Conservation (phyloP, 2,797 vertebrate species). For the Rhyacichthys aspro region DNA sequence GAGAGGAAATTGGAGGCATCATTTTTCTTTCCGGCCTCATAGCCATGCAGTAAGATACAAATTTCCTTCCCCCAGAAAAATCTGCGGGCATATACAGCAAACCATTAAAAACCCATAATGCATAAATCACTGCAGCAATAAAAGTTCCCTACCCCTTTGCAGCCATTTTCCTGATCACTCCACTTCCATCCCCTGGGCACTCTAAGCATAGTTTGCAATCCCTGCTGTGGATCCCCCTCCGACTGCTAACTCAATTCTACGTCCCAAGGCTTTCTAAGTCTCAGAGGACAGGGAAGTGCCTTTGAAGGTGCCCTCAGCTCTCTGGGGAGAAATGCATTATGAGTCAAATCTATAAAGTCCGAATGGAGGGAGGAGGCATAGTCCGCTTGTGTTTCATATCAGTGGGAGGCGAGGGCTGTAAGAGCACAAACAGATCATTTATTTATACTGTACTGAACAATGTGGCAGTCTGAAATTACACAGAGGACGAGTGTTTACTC, state of each 20-base stretch:
- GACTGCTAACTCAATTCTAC: constrained; percentile 46
- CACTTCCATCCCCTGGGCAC: constrained; percentile 37
- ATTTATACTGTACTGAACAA: constrained; percentile 14
- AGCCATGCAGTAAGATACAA: constrained; percentile 37
- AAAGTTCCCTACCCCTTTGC: constrained; percentile 37
- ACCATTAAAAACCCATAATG: constrained; percentile 62
- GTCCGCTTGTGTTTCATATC: constrained; percentile 18
- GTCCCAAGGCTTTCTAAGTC: constrained; percentile 37
- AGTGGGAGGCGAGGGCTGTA: constrained; percentile 21
- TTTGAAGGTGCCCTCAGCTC: constrained; percentile 52
- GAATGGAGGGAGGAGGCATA: constrained; percentile 10
- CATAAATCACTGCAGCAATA: constrained; percentile 59
- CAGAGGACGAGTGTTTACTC: background rate
- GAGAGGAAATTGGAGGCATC: constrained; percentile 16
- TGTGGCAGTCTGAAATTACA: constrained; percentile 1
- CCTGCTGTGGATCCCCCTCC: constrained; percentile 35
- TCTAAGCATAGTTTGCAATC: constrained; percentile 42
- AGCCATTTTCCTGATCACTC: constrained; percentile 55
- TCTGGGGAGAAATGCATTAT: constrained; percentile 30
- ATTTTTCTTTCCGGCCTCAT: constrained; percentile 31
- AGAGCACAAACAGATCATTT: constrained; percentile 10
- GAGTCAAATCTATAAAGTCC: constrained; percentile 27
- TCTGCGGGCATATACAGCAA: constrained; percentile 42
- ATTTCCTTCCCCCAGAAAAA: constrained; percentile 33
- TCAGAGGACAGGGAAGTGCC: constrained; percentile 43